Evolutionary conservation across 1,140 invertebrate genomes (phyloP), one percentile per base, ranked within the genome.

Genomic region (Calycopis cecrops): DNA sequence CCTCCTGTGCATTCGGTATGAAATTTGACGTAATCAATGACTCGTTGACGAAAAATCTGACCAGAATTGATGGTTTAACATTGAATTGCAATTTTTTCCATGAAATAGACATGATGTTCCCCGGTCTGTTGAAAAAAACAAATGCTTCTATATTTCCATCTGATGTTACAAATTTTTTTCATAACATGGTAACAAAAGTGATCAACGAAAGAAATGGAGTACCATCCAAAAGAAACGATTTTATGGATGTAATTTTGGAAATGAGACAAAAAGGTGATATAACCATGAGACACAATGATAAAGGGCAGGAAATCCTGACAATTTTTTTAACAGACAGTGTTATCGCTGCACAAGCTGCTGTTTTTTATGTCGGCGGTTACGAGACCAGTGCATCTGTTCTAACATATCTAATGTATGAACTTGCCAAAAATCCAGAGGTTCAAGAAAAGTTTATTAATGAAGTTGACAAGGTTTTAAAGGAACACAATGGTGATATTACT

Each of bases 1-100:
- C 87, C 9, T 82, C 79, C 1, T 89, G 87, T 57, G 89, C 89
- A 9, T 91, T 90, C 61, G 90, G 90, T 4, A 59, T 90, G 9
- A 79, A 90, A 48, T 83, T 87, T 17, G 88, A 90, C 57, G 57
- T 49, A 62, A 10, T 42, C 44, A 51, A 47, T 35, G 11, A 14
- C 35, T 17, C 35, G 57, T 16, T 58, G 44, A 55, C 59, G 9
- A 35, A 12, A 12, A n/a, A 34, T 11, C 34, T 50, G 7, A 14
- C 35, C 11, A 38, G 53, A 35, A 49, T 69, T 7, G 63, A 67
- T 11, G 44, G 49, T 14, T 16, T 53, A 9, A 34, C 63, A 3
- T 63, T 69, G 8, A 57, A 14, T 16, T 38, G 10, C 11, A 49
- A 62, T 10, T 35, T 61, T 50, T 48, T 33, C 21, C 6, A 52